phyloP scores from a whole-genome alignment of 2,797 vertebrate species.

The Amphiprion clarkii region DNA sequence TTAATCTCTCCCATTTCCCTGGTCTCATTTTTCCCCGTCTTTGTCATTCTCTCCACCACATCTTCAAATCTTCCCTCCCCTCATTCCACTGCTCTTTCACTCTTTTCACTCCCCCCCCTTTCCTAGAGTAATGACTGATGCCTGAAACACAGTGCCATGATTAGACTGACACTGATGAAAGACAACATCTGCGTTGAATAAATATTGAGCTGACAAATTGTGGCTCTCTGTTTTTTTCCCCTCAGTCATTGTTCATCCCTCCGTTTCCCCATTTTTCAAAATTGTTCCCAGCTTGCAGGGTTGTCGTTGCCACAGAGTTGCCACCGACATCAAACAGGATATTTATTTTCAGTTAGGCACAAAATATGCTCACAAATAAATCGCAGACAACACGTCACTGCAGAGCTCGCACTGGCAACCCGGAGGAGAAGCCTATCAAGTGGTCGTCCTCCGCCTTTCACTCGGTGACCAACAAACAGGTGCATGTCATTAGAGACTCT shows the following conservation, averaged over 20 bases:
- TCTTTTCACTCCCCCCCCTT: neutral
- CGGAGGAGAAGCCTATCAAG: slow-evolving; percentile 35
- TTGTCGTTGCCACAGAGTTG: slow-evolving; percentile 43
- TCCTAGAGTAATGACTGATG: slow-evolving; percentile 66
- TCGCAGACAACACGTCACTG: slow-evolving; percentile 34
- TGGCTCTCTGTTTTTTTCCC: slow-evolving; percentile 38
- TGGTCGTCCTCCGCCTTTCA: slow-evolving; percentile 45
- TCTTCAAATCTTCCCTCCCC: slow-evolving; percentile 65
- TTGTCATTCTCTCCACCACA: slow-evolving; percentile 77
- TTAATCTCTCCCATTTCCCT: slow-evolving; percentile 68
- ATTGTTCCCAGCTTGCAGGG: slow-evolving; percentile 43
- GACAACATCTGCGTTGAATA: slow-evolving; percentile 79
- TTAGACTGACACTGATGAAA: slow-evolving; percentile 73
- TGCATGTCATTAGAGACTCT: slow-evolving; percentile 74
- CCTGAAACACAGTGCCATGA: slow-evolving; percentile 72
- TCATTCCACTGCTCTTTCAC: slow-evolving; percentile 58
- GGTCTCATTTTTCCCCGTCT: slow-evolving; percentile 71
- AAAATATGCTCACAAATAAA: slow-evolving; percentile 55
- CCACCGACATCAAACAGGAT: slow-evolving; percentile 47
- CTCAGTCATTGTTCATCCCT: slow-evolving; percentile 46
- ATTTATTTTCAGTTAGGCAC: slow-evolving; percentile 56
- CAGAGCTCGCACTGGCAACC: slow-evolving; percentile 21
- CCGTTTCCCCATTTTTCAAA: slow-evolving; percentile 35
- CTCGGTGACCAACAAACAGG: slow-evolving; percentile 79
- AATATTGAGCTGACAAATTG: slow-evolving; percentile 76